Evolutionary conservation across 2,797 vertebrate species (phyloP), one percentile per base, ranked within the genome.

Genomic region (Myiothlypis chrysogaster): DNA sequence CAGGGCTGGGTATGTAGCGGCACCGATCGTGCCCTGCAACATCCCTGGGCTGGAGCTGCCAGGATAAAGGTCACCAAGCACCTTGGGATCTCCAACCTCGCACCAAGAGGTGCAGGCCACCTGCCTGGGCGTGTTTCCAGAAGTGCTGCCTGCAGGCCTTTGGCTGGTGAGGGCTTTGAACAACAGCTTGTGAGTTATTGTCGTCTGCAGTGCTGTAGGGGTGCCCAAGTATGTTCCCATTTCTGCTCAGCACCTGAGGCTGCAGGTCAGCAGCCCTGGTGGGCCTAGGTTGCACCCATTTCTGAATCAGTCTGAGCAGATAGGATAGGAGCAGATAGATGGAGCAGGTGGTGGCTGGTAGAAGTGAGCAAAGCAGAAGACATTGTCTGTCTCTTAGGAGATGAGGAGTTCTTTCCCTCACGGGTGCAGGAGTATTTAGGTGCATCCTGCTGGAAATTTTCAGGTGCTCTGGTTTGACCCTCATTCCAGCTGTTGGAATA

Each of bases 1-100:
- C 44, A 82, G 37, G 63, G 55, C 10, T 70, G 37, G 2, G 0
- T 59, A 16, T 0, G 1, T 47, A 47, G 25, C 0, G 0, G 73
- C 0, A 0, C 4, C 4, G 4, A 9, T 56, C 5, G 0, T 69
- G 55, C 69, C 65, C 64, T 90, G 32, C 73, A 55, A 78, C 39
- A 11, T 82, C 18, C 30, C 25, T 10, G 5, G 83, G 60, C 52
- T 39, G 53, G 39, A 72, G 64, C 86, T 93, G 59, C 69, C 6
- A 7, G 50, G 8, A 1, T 32, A 52, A 85, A 92, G 19, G 87
- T 87, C 71, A 60, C 41, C 0, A 0, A 23, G 35, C 0, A 0
- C 77, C 72, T 68, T 53, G 68, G 61, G 46, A 66, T 47, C 64
- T 46, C 53, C 72, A 81, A 0, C 20, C 69, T 68, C 6, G 0